phyloP scores from a whole-genome alignment of 2,797 vertebrate genomes.

The Bucorvus abyssinicus region DNA sequence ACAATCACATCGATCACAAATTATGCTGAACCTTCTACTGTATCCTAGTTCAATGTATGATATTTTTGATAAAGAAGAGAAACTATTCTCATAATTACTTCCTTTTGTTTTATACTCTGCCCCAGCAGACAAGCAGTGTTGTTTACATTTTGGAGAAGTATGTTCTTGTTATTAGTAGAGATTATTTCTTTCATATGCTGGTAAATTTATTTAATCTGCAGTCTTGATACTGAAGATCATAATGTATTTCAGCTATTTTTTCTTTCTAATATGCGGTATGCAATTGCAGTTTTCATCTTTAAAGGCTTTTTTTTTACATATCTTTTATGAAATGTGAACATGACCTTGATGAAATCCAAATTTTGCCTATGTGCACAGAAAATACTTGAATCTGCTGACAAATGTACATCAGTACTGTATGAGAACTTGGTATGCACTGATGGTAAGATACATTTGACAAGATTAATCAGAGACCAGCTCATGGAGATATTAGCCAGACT shows the following conservation, averaged over 20 bases:
- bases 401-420: background rate
- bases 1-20: accelerated
- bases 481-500: background rate
- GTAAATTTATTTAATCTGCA: background rate
- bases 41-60: background rate
- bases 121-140: background rate
- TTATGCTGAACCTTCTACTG: background rate
- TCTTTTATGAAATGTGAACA: background rate
- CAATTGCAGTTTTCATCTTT: background rate
- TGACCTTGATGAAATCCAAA: background rate
- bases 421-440: background rate
- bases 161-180: background rate
- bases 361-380: slow-evolving; percentile 15
- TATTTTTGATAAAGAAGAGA: background rate
- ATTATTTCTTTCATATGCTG: background rate
- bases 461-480: slow-evolving; percentile 22
- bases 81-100: background rate
- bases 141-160: background rate
- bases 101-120: background rate
- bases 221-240: background rate
- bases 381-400: slow-evolving; percentile 34
- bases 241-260: background rate
- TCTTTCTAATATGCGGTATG: background rate
- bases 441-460: slow-evolving; percentile 17
- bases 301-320: background rate